Base-by-base conservation (phyloP, 2,888 invertebrate species). In the Tetragonisca angustula region DNA sequence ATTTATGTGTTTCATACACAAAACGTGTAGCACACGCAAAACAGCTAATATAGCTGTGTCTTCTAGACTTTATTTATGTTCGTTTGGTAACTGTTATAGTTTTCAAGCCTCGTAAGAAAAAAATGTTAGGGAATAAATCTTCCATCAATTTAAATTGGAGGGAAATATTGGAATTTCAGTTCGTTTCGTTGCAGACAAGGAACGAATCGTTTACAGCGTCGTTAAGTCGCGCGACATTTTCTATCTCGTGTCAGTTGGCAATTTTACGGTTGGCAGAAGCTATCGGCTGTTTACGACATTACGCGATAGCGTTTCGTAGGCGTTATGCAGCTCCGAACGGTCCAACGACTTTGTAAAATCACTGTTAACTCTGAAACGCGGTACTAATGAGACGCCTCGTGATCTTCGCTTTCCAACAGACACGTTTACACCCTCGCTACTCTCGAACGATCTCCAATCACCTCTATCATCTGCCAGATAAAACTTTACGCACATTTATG, bases 271-370 rank as follows among this genome's bases (percentile, higher is more conserved):
- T 78, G 24, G 69, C 75, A 79, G 71, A 70, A 86, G 61, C 76
- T 75, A 75, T 64, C 81, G 75, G 21, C 56, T 62, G 78, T 88
- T 88, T 88, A 86, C 88, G 84, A 77, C 76, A 67, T 84, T 82
- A 79, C 84, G 76, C 71, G 82, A 65, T 83, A 76, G 79, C 79
- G 70, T 79, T 71, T 36, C 68, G 72, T 65, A 84, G 72, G 62
- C 75, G 64, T 81, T 81, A 86, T 86, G 89, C 89, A 89, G 81
- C 82, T 74, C 69, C 19, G 68, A 65, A 79, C 71, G 71, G 32
- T 68, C 52, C 43, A 79, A 81, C 80, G 86, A 81, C 76, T 79
- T 74, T 68, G 76, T 62, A 67, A 71, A 76, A 69, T 81, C 77
- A 69, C 32, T 56, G 49, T 27, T 62, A 62, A 56, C 50, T 19